Conservation (phyloP, 2,113 vertebrate genomes). For the Hymenochirus boettgeri region DNA sequence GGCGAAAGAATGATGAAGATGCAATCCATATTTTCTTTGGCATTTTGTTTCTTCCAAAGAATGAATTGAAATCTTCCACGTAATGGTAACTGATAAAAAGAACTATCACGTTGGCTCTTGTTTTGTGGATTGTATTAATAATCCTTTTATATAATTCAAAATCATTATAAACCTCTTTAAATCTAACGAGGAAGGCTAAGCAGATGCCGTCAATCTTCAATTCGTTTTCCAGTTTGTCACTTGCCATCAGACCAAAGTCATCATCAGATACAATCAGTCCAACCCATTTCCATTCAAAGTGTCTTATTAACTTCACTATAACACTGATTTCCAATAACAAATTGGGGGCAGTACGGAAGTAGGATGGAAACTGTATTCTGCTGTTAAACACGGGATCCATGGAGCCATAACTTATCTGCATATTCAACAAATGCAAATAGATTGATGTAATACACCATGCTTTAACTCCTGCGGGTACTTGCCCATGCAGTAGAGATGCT, state of each 20-base stretch:
- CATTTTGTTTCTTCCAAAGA: too few relatives aligned
- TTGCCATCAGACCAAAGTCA: background rate
- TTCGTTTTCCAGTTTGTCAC: background rate
- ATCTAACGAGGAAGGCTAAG: background rate
- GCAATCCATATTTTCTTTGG: too few relatives aligned
- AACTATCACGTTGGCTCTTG: too few relatives aligned
- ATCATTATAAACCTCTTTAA: background rate
- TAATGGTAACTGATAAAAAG: too few relatives aligned
- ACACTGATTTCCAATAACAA: background rate
- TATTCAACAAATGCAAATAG: too few relatives aligned
- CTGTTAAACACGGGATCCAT: background rate
- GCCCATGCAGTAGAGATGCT: too few relatives aligned
- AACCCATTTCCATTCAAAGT: conserved; percentile 24
- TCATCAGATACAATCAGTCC: conserved; percentile 19
- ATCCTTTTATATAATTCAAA: too few relatives aligned
- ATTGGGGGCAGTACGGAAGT: conserved; percentile 2
- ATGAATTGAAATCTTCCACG: too few relatives aligned
- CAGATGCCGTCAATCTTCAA: background rate
- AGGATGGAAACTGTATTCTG: conserved; percentile 3
- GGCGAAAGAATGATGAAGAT: too few relatives aligned
- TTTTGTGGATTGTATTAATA: too few relatives aligned
- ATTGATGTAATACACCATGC: too few relatives aligned
- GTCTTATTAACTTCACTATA: background rate
- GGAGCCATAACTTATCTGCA: conserved; percentile 4
- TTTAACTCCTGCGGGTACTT: too few relatives aligned